Evolutionary conservation across 2,797 vertebrate genomes (phyloP).

Genomic region (Enoplosus armatus): DNA sequence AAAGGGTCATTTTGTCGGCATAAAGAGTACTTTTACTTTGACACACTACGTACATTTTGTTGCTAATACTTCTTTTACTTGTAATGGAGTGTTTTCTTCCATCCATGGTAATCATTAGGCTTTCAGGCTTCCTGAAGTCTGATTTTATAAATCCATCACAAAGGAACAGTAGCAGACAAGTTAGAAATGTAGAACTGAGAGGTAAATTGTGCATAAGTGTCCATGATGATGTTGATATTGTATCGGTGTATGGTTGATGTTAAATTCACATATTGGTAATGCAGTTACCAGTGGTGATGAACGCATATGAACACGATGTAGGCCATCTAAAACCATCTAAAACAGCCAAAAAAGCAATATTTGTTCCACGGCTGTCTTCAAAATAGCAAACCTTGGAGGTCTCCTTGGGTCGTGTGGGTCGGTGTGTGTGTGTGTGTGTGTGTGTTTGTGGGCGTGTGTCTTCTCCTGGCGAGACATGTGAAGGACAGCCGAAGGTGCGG

Average conservation of each 20-base stretch:
- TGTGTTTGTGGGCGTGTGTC: constrained; percentile 42
- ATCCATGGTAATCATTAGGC: too few species aligned
- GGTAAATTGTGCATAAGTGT: neutral
- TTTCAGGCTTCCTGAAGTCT: neutral
- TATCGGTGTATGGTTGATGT: neutral
- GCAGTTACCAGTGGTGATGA: neutral
- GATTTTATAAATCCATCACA: neutral
- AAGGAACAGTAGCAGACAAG: neutral
- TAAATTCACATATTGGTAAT: neutral
- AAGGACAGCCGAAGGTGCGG: constrained; percentile 81
- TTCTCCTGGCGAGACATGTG: constrained; percentile 70
- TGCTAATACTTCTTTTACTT: neutral
- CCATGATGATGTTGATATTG: neutral
- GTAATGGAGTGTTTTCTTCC: neutral
- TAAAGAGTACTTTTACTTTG: neutral
- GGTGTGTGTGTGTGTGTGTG: constrained; percentile 26
- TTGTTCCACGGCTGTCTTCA: constrained; percentile 8
- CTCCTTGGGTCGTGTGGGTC: constrained; percentile 1
- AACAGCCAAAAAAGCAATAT: constrained; percentile 10
- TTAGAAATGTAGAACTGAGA: neutral
- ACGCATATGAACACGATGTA: constrained; percentile 18
- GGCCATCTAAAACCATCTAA: constrained; percentile 14
- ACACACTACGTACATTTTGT: neutral
- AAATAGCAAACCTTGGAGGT: constrained; percentile 19
- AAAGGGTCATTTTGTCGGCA: neutral